phyloP scores from a whole-genome alignment of 2,113 vertebrate genomes.

The Nymphicus hollandicus region DNA sequence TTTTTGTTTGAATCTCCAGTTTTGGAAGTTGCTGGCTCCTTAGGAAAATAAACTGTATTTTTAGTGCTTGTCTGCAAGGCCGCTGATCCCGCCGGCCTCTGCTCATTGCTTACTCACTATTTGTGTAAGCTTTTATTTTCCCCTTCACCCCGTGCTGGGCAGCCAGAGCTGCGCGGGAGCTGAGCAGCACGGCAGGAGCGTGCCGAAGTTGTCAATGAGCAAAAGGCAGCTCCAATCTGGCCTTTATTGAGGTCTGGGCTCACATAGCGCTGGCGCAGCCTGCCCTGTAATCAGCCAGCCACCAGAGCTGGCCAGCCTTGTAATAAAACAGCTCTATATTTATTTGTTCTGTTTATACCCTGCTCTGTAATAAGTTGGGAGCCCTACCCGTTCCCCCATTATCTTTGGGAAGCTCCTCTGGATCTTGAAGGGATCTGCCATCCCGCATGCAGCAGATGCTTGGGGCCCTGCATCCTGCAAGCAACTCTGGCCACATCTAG shows the following conservation, averaged over 20 bases:
- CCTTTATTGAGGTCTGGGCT: conserved; percentile 80
- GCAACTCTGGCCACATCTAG: neutral
- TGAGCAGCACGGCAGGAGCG: neutral
- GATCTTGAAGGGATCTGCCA: neutral
- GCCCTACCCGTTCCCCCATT: conserved; percentile 56
- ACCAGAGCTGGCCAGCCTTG: conserved; percentile 76
- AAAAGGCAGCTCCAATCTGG: conserved; percentile 66
- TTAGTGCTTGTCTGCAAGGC: conserved; percentile 34
- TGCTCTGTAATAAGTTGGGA: conserved; percentile 80
- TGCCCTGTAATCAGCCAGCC: conserved; percentile 82
- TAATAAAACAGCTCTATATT: conserved; percentile 84
- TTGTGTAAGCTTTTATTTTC: conserved; percentile 45
- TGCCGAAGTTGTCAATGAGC: conserved; percentile 46
- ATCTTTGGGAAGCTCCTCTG: conserved; percentile 65
- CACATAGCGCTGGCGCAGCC: conserved; percentile 61
- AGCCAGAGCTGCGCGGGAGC: neutral
- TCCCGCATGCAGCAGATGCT: neutral
- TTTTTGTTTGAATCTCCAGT: neutral
- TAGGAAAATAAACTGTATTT: conserved; percentile 66
- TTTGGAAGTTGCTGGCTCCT: conserved; percentile 43
- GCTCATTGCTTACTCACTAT: conserved; percentile 37
- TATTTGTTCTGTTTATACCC: conserved; percentile 80
- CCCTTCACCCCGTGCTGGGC: neutral
- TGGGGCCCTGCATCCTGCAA: neutral
- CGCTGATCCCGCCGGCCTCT: neutral